Percentiles rank a stretch among this genome's conserved stretches.
Conservation (phyloP, 1,140 invertebrate genomes). For the Drosophila littoralis region DNA sequence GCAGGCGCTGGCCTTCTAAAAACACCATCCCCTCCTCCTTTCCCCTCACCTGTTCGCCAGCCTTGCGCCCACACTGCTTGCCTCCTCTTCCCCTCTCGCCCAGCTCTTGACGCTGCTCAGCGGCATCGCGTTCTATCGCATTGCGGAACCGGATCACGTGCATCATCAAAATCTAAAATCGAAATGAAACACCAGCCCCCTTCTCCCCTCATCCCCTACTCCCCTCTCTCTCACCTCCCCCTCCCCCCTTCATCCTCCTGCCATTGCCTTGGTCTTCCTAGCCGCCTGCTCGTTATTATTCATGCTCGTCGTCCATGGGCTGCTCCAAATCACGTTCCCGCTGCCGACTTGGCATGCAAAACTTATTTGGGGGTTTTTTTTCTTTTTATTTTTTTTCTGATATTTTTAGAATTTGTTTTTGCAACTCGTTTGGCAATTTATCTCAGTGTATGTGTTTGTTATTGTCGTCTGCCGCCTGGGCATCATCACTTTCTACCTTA, state of each 20-base stretch:
- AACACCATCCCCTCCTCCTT: not conserved
- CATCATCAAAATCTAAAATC: slow-evolving; percentile 40
- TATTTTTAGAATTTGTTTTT: slow-evolving; percentile 52
- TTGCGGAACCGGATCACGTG: slow-evolving; percentile 48
- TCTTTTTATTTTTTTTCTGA: slow-evolving; percentile 21
- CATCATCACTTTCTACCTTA: slow-evolving; percentile 74
- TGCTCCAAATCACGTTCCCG: slow-evolving; percentile 62
- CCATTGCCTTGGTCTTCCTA: too few relatives aligned
- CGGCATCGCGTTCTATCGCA: slow-evolving; percentile 31
- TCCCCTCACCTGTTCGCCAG: not conserved
- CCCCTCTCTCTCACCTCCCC: not conserved
- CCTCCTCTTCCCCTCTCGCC: too few relatives aligned
- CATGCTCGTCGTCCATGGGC: slow-evolving; percentile 36
- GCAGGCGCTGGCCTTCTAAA: slow-evolving; percentile 1
- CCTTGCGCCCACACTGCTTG: too few relatives aligned
- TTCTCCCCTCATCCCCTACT: not conserved
- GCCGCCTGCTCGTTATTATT: slow-evolving; percentile 42
- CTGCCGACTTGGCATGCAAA: slow-evolving; percentile 26
- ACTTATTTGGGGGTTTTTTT: slow-evolving; percentile 3
- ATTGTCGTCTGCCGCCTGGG: slow-evolving; percentile 53
- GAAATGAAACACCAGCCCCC: slow-evolving; percentile 19
- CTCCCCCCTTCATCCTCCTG: too few relatives aligned
- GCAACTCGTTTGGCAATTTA: slow-evolving; percentile 62
- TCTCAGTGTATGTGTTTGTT: slow-evolving; percentile 17
- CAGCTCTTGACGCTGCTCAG: too few relatives aligned